Evolutionary conservation across 2,797 vertebrate genomes (phyloP), one percentile per base, ranked within the genome.

Genomic region (Coregonus sp.): DNA sequence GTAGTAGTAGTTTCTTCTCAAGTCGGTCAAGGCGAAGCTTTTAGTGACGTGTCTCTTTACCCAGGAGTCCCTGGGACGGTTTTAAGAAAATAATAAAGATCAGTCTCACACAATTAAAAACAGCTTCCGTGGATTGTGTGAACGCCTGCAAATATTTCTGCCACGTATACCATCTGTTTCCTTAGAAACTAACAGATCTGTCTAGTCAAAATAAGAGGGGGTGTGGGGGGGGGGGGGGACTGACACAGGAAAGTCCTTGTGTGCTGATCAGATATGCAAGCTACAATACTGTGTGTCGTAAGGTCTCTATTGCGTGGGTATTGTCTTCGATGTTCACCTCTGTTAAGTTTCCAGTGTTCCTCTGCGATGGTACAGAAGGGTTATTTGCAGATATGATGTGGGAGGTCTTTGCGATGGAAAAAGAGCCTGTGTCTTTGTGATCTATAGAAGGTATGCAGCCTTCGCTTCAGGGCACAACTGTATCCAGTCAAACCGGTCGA

Each of bases 101-200:
- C 47, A 76, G 68, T 40, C 35, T 40, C 40, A 29, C 37, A 50
- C 18, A 37, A 20, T 37, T 52, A 77, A 50, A 50, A 50, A 79
- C 77, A 52, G 65, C 74, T 86, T 83, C 84, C 80, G 63, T 56
- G 74, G 75, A 86, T 81, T 86, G 82, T 86, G 82, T 80, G 72
- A 73, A 37, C 35, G 69, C 73, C 68, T 81, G 77, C 70, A 70
- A 67, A 47, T 20, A 47, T 5, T 79, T 35, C 80, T 70, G 67
- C 37, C 72, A 77, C 70, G 74, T 72, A 4, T 73, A 66, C 84
- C 85, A 88, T 81, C 86, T 87, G 86, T 80, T 89, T 88, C 81
- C 85, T 84, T 67, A 67, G 72, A 76, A 80, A 75, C 74, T 54
- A 66, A 51, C 47, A 75, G 73, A 75, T 76, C 66, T 70, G 79